Evolutionary conservation across 2,113 vertebrate genomes (phyloP).

Genomic region (Syngnathus typhle): DNA sequence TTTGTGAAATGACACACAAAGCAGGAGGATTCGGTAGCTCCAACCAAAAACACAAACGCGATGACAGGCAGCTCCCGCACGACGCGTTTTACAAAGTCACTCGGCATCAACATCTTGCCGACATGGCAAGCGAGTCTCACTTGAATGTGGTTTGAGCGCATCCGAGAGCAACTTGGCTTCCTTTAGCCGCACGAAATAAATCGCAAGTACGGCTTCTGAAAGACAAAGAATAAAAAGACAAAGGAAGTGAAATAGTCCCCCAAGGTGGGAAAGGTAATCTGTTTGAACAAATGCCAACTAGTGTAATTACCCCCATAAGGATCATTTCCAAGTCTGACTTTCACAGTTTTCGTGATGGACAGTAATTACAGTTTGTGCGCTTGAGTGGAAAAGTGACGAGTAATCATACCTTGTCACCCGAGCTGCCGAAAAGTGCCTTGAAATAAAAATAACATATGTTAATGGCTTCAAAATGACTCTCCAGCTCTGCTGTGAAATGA

Average conservation of each 20-base stretch:
- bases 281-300: neutral
- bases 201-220: neutral
- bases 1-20: conserved; percentile 42
- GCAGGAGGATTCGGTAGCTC: conserved; percentile 49
- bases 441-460: conserved; percentile 5
- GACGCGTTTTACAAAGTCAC: conserved; percentile 23
- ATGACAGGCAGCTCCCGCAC: conserved; percentile 50
- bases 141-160: conserved; percentile 5
- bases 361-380: neutral
- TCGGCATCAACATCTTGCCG: conserved; percentile 5
- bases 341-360: neutral
- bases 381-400: conserved; percentile 25
- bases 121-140: conserved; percentile 5
- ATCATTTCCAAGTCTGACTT: neutral
- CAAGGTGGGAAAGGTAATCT: neutral
- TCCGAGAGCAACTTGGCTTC: neutral
- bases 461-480: neutral
- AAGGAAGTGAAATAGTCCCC: neutral
- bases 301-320: neutral
- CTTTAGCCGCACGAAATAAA: neutral
- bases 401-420: conserved; percentile 27
- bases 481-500: neutral
- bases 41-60: conserved; percentile 66
- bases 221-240: neutral
- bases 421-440: neutral